phyloP scores from a whole-genome alignment of 2,113 vertebrate species.

The Pycnonotus jocosus region DNA sequence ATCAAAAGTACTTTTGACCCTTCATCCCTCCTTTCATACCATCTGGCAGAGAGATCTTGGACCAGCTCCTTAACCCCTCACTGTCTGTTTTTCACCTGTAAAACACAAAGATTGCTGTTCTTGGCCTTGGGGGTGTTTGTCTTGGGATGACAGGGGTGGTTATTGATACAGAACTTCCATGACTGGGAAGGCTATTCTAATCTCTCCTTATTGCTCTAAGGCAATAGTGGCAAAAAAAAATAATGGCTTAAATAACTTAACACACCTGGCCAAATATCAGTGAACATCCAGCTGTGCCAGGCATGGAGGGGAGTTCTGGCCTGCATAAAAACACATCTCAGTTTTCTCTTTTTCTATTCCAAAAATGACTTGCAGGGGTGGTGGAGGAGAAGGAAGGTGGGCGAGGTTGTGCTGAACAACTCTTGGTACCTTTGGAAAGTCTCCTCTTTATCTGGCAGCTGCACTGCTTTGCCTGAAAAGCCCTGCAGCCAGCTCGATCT shows the following conservation, averaged over 20 bases:
- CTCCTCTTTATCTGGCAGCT: neutral
- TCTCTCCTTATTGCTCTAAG: neutral
- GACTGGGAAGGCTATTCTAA: neutral
- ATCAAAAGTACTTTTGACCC: neutral
- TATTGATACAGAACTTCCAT: neutral
- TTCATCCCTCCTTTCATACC: neutral
- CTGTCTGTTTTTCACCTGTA: neutral
- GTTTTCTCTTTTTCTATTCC: neutral
- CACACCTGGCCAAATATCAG: neutral
- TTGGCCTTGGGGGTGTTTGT: neutral
- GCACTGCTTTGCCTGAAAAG: neutral
- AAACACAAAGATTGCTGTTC: neutral
- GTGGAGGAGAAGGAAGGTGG: neutral
- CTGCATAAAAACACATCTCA: accelerated
- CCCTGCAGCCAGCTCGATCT: neutral
- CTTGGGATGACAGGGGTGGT: neutral
- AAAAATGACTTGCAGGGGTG: neutral
- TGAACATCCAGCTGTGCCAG: neutral
- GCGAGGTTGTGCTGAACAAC: neutral
- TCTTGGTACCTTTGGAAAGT: accelerated
- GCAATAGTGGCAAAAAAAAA: neutral
- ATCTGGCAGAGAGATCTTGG: neutral
- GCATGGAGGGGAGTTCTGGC: neutral
- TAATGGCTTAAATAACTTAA: neutral
- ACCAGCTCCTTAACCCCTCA: neutral